Evolutionary conservation across 2,888 invertebrate genomes (phyloP), one percentile per base, ranked within the genome.

Genomic region (Pherbina coryleti): DNA sequence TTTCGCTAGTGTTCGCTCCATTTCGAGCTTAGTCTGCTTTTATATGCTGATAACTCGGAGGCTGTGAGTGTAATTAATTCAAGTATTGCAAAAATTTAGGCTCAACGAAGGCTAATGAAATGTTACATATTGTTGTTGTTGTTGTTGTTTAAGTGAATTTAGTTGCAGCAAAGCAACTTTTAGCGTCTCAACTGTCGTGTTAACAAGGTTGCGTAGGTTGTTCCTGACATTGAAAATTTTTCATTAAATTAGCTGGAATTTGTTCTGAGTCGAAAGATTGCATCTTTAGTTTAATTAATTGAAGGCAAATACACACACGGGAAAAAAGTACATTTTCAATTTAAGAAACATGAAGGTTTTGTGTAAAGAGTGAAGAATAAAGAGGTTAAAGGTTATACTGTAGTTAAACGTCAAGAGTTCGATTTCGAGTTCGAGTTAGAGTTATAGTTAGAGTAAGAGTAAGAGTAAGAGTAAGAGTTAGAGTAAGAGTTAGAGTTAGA

Each of bases 31-130:
- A 19, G 22, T 55, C 17, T 5, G 19, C 5, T 2, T 60, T 44
- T 25, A 25, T 22, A 1, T 55, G 49, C 7, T 22, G 57, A 19
- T 57, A 57, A 72, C 57, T 72, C 72, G 57, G 37, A 72, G 72
- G 37, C 72, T 57, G 72, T 37, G 31, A 19, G 22, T 22, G 72
- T 57, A 72, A 72, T 72, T 72, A 72, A 72, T 72, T 72, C 34
- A 57, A 55, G 57, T 19, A 31, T 37, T 34, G 55, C 55, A 31
- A 69, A 49, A 51, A 57, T 57, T 72, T 34, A 11, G n/a, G 17
- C 37, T 14, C 37, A 19, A n/a, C 72, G 71, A 71, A 51, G 69
- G 14, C 34, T 25, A 51, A 69, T 51, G 51, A 25, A 28, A 69
- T 51, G 17, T 25, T n/a, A 69, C 25, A 44, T 67, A 19, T 67